phyloP scores from a whole-genome alignment of 2,888 invertebrate species.

The Exocentrus adspersus region DNA sequence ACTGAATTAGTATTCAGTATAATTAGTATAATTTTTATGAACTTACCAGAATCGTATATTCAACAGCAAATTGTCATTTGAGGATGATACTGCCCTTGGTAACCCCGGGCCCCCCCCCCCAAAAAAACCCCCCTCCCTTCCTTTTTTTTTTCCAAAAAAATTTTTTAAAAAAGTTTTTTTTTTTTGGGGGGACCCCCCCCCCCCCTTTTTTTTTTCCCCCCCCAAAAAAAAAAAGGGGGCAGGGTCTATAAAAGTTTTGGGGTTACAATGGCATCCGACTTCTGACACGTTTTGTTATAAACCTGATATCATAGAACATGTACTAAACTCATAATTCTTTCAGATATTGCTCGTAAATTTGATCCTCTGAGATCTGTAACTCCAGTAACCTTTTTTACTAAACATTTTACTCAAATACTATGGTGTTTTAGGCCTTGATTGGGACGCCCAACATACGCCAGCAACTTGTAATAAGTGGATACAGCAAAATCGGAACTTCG shows the following conservation, averaged over 20 bases:
- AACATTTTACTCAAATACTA: neutral
- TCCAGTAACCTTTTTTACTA: neutral
- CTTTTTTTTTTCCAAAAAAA: no score
- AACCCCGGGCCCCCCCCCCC: no score
- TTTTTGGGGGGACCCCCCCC: no score
- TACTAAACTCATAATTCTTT: neutral
- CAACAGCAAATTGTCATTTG: neutral
- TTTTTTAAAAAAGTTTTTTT: no score
- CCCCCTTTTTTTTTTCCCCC: no score
- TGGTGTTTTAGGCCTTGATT: neutral
- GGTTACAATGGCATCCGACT: slow-evolving; percentile 1
- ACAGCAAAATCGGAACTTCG: no score
- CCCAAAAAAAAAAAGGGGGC: no score
- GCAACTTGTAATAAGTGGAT: no score
- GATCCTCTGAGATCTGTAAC: neutral
- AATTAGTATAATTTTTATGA: neutral
- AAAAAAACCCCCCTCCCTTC: no score
- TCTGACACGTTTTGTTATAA: neutral
- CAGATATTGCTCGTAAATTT: neutral
- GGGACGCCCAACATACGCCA: neutral
- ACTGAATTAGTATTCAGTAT: slow-evolving; percentile 2
- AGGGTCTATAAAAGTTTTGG: slow-evolving; percentile 1
- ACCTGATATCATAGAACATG: no score
- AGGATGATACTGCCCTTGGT: neutral
- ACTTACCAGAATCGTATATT: slow-evolving; percentile 7